Percentiles rank a stretch among this genome's conserved stretches.
phyloP scores from a whole-genome alignment of 2,797 vertebrate genomes.

The Chromobotia macracanthus region DNA sequence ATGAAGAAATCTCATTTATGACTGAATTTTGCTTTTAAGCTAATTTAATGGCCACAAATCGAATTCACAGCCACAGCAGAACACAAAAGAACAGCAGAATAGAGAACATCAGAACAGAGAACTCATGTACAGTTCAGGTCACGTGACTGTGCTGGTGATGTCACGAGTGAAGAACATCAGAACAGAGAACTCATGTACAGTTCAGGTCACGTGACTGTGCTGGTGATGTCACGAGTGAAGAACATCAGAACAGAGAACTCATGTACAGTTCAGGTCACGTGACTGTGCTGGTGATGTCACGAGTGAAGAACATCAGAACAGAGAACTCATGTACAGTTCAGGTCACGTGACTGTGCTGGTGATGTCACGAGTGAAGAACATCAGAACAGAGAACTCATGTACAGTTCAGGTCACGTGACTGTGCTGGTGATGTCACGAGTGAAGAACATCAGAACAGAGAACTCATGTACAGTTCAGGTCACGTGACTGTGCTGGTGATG shows the following conservation, averaged over 20 bases:
- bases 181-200: too few relatives aligned
- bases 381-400: neutral
- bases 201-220: too few relatives aligned
- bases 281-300: slow-evolving; percentile 3
- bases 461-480: neutral
- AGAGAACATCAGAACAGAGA: too few relatives aligned
- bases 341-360: neutral
- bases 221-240: too few relatives aligned
- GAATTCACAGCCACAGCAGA: neutral
- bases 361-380: slow-evolving; percentile 3
- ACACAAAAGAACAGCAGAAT: neutral
- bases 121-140: too few relatives aligned
- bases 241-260: too few relatives aligned
- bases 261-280: neutral
- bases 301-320: neutral
- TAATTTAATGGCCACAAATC: neutral
- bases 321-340: neutral
- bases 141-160: too few relatives aligned
- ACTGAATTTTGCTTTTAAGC: neutral
- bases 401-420: too few relatives aligned
- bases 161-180: too few relatives aligned
- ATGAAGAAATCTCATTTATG: neutral
- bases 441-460: neutral
- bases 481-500: slow-evolving; percentile 2
- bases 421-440: too few relatives aligned